Conservation (phyloP, 2,797 vertebrate species). For the Lagocephalus sceleratus region DNA sequence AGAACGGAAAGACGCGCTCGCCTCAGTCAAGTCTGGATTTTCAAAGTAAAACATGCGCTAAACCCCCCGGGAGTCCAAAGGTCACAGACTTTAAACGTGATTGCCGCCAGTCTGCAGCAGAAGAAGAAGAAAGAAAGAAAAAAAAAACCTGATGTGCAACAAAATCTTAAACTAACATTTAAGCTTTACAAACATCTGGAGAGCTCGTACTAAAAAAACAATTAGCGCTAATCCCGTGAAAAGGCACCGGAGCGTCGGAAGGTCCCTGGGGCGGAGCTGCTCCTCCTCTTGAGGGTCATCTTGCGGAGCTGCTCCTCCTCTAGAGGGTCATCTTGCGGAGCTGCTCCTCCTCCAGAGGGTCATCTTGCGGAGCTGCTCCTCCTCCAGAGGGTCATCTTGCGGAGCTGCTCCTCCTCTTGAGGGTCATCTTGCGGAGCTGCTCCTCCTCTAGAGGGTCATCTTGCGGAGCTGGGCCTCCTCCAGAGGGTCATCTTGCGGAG, state of each 20-base stretch:
- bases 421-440: conserved; percentile 52
- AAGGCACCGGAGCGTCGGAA: too few relatives aligned
- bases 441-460: too few relatives aligned
- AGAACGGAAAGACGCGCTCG: too few relatives aligned
- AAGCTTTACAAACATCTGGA: background rate
- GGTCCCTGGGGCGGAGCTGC: conserved; percentile 3
- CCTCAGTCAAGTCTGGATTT: too few relatives aligned
- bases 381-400: conserved; percentile 58
- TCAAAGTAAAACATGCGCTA: too few relatives aligned
- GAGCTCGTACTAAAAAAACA: background rate
- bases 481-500: conserved; percentile 58
- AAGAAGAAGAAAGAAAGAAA: too few relatives aligned
- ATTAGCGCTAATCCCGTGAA: background rate
- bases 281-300: conserved; percentile 60
- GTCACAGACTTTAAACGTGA: too few relatives aligned
- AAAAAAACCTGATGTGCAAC: too few relatives aligned
- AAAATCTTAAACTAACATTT: background rate
- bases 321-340: conserved; percentile 58
- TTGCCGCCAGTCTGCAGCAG: too few relatives aligned
- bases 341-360: too few relatives aligned
- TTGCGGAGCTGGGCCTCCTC: conserved; percentile 68
- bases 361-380: conserved; percentile 69
- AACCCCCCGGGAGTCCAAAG: too few relatives aligned
- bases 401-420: conserved; percentile 62
- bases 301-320: conserved; percentile 50